Evolutionary conservation across 2,113 vertebrate genomes (phyloP).

Genomic region (Vireo altiloquus): DNA sequence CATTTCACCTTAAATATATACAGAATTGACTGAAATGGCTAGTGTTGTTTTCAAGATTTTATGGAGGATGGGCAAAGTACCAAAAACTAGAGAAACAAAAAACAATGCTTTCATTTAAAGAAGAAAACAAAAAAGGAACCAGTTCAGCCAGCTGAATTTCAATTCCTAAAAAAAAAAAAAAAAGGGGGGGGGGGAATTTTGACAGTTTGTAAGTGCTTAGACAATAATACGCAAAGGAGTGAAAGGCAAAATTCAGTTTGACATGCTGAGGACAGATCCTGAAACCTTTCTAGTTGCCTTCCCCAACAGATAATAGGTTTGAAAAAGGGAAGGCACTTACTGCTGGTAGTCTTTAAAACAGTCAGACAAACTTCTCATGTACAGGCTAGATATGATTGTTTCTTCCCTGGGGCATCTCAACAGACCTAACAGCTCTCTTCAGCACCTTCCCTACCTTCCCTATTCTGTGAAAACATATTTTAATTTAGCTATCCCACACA

Average conservation of each 20-base stretch:
- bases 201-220: neutral
- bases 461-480: neutral
- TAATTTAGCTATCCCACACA: neutral
- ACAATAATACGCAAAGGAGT: neutral
- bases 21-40: neutral
- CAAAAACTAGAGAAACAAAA: neutral
- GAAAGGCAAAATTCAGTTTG: neutral
- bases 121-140: slow-evolving; percentile 13
- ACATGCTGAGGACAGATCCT: neutral
- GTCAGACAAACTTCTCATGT: neutral
- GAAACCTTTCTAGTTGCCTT: neutral
- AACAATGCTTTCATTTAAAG: neutral
- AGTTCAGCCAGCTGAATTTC: slow-evolving; percentile 2
- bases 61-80: neutral
- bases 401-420: neutral
- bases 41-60: neutral
- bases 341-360: neutral
- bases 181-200: neutral
- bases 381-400: neutral
- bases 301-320: neutral
- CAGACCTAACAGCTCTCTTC: neutral
- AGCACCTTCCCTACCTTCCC: neutral
- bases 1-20: neutral
- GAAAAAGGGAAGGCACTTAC: neutral
- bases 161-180: neutral